Evolutionary conservation across 1,140 invertebrate genomes (phyloP), one percentile per base, ranked within the genome.

Genomic region (Aplysia californica): DNA sequence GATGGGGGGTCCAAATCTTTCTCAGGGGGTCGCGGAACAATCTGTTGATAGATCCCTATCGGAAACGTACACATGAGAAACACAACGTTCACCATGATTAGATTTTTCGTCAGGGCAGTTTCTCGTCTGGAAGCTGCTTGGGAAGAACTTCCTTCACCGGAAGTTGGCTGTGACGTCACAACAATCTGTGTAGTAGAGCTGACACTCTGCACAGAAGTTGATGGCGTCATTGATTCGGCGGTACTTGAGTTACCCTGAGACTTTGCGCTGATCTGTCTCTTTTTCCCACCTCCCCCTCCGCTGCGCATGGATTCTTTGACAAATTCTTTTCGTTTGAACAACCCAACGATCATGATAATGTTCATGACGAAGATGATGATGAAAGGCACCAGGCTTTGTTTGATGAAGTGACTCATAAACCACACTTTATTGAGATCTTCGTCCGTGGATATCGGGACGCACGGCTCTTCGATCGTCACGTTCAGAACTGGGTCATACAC

Each of bases 1-100:
- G 31, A 26, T 6, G 68, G 36, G 44, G 33, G 6, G 23, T 56
- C 68, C 1, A 59, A 23, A 5, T 56, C 36, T 21, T 55, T 26
- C 15, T 70, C 68, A n/a, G 68, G 68, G 18, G 58, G 21, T 29
- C 35, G 33, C 29, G 5, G 29, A 31, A 70, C 29, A n/a, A 70
- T 70, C 31, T 70, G 68, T 55, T 70, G 68, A 35, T 70, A 70
- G 68, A 70, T 70, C 29, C 68, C 68, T 21, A 70, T 70, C 1
- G 68, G 68, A 33, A 70, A 70, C 6, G 41, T 70, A 35, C 68
- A 70, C 15, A 70, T 23, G 18, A 70, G 50, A 33, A 70, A 70
- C 29, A 70, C 68, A 15, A 31, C 31, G 31, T 70, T 70, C 44
- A 70, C 44, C 1, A 35, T 35, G 2, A 70, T 55, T 5, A 70